A percentile compares a stretch with the other conserved stretches of the same genome.
phyloP scores from a whole-genome alignment of 2,113 vertebrate species.

The Cyanoliseus patagonus region DNA sequence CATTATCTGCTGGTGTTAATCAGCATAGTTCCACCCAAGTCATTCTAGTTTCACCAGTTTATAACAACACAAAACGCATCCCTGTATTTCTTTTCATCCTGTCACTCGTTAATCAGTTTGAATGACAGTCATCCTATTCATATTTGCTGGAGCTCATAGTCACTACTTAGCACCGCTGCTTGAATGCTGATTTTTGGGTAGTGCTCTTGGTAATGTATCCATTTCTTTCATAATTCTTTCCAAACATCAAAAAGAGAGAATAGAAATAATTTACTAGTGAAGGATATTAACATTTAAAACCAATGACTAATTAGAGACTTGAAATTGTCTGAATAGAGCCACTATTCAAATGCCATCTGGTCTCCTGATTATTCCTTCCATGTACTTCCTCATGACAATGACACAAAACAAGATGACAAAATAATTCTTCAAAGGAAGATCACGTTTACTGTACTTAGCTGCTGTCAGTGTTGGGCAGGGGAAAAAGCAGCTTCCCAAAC shows the following conservation, averaged over 20 bases:
- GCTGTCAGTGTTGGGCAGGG: neutral
- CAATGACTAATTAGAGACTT: constrained; percentile 54
- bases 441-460: constrained; percentile 9
- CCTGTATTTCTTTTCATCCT: neutral
- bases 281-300: constrained; percentile 56
- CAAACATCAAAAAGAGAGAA: neutral
- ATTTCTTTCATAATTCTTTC: constrained; percentile 5
- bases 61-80: neutral
- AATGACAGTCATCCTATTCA: neutral
- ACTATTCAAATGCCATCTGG: constrained; percentile 50
- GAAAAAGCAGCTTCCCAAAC: neutral
- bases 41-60: neutral
- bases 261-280: constrained; percentile 27
- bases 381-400: neutral
- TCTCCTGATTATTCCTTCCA: constrained; percentile 23
- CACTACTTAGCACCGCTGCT: neutral
- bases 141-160: neutral
- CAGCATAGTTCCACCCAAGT: neutral
- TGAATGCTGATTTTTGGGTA: neutral
- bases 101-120: neutral
- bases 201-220: neutral
- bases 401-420: constrained; percentile 14
- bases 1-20: neutral
- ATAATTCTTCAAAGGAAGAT: neutral
- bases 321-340: constrained; percentile 35